Base-by-base conservation (phyloP, 2,888 invertebrate genomes). In the Odontocerum albicorne region DNA sequence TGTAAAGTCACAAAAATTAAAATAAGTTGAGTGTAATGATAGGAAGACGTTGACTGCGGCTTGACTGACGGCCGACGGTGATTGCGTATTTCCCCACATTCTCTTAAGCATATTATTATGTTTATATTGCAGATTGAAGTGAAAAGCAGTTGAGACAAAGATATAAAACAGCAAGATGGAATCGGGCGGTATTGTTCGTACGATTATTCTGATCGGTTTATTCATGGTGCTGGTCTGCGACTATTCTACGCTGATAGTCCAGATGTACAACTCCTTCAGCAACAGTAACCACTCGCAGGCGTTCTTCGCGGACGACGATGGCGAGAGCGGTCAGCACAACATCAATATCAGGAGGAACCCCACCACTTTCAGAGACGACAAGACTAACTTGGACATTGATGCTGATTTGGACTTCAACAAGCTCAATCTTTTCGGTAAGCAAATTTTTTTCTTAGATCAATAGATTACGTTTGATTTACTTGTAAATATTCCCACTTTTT, bases 181-280 rank as follows among this genome's bases (percentile, higher is more conserved):
- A 42, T 61, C 61, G 3, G 61, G 58, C 2, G 57, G 58, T 16
- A 52, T 61, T 17, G 40, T 61, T 27, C 55, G 61, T 19, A 61
- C 61, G 43, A 45, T 61, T 31, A 59, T 61, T 38, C 45, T 79
- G 57, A 65, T 80, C 32, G 78, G 79, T 57, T 72, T 81, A 67
- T 73, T 81, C 61, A 67, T 82, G 53, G 71, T 81, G 58, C 69
- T 82, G 54, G 74, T 80, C 55, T 78, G 79, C 31, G 82, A 82
- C 66, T 79, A 81, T 64, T 75, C 74, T 3, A 70, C 73, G 31
- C 65, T 81, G 35, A 65, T 81, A 27, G 68, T 72, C 21, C 72
- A 73, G 47, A 65, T 79, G 31, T 70, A 79, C 53, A 77, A 58
- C 43, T 55, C 55, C 20, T 38, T 56, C 44, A 42, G 35, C 17